Percentiles rank a stretch among this genome's conserved stretches.
These are phyloP conservation scores for Laticauda laticaudata DNA, from an alignment of 2,113 vertebrate species.

Conservation along the genomic window DNA sequence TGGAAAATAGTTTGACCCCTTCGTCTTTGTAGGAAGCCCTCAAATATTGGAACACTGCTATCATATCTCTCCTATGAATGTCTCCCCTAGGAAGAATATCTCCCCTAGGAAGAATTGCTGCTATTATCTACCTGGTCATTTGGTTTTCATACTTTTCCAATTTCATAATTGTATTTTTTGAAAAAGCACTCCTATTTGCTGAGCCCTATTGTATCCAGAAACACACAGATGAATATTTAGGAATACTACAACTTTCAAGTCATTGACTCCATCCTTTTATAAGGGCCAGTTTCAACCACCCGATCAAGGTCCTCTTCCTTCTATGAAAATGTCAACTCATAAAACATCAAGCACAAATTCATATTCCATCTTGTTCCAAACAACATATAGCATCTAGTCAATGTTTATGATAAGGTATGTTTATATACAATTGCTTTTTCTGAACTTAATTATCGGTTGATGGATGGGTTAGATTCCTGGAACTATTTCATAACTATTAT, in stretches of 20 bases:
- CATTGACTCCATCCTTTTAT: not conserved
- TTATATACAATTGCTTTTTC: not conserved
- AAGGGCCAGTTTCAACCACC: not conserved
- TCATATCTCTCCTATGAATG: too few species aligned
- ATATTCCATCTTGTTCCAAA: not conserved
- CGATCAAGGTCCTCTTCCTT: not conserved
- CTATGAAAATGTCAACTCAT: not conserved
- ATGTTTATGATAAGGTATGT: not conserved
- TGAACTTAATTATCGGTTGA: not conserved
- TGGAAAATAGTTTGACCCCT: too few species aligned
- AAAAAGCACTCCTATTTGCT: not conserved
- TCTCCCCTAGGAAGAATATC: not conserved
- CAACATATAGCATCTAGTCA: not conserved
- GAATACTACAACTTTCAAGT: not conserved
- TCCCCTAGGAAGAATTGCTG: not conserved
- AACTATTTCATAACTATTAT: not conserved
- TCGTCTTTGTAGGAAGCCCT: too few species aligned
- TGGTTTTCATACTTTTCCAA: not conserved
- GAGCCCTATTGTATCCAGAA: not conserved
- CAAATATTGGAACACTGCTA: too few species aligned
- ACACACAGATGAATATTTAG: not conserved
- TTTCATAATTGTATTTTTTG: not conserved
- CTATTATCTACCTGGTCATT: not conserved
- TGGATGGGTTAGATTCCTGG: not conserved
- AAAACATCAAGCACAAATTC: not conserved